Conservation (phyloP, 2,797 vertebrate species). For the Peromyscus melanophrys region DNA sequence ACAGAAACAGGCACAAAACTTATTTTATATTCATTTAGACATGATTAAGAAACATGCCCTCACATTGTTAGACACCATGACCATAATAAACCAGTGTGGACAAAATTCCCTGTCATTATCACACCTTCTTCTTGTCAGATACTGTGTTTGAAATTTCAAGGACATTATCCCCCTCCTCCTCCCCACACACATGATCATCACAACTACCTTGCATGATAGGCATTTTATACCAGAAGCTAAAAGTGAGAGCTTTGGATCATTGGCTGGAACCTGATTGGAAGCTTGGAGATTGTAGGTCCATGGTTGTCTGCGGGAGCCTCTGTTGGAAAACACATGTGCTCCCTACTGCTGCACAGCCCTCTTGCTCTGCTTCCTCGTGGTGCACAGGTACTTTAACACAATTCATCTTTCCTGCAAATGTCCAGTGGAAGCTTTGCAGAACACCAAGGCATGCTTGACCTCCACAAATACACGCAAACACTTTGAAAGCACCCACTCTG, state of each 20-base stretch:
- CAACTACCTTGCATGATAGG: not conserved
- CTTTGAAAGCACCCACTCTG: not conserved
- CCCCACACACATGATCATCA: not conserved
- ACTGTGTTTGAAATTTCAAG: not conserved
- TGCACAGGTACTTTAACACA: not conserved
- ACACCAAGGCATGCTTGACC: not conserved
- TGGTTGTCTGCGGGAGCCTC: not conserved
- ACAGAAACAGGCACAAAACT: conserved; percentile 54
- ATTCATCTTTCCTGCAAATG: not conserved
- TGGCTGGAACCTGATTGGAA: not conserved
- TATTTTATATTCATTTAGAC: conserved; percentile 44
- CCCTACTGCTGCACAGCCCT: not conserved
- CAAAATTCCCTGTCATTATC: not conserved
- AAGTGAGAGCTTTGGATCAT: conserved; percentile 17
- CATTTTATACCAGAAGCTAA: conserved; percentile 11
- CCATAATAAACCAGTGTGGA: conserved; percentile 36
- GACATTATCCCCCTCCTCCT: not conserved
- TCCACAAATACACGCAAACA: not conserved
- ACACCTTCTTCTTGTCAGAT: not conserved
- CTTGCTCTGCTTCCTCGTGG: not conserved
- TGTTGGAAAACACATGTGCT: not conserved
- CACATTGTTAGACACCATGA: not conserved
- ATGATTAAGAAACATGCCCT: not conserved
- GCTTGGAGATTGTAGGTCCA: not conserved
- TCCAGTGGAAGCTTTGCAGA: not conserved